A percentile compares a stretch with the other conserved stretches of the same genome.
phyloP scores from a whole-genome alignment of 2,888 invertebrate genomes.

The Latrodectus hesperus region DNA sequence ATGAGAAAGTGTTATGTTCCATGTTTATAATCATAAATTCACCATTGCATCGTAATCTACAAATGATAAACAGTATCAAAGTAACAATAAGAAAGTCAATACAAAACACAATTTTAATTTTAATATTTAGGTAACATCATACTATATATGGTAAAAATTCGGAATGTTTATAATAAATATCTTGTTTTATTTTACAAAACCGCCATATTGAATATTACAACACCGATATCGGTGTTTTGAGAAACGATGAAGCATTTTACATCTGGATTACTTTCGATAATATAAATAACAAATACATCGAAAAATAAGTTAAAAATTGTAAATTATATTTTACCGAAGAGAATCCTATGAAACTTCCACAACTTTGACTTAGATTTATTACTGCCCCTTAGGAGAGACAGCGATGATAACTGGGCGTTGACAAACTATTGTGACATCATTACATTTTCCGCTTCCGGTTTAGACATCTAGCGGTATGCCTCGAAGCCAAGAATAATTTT shows the following conservation, averaged over 20 bases:
- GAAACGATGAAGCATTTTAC: conserved; percentile 2
- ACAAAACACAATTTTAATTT: too few species aligned
- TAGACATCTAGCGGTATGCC: conserved; percentile 28
- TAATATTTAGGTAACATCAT: too few species aligned
- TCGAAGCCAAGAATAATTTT: too few species aligned
- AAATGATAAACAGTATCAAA: too few species aligned
- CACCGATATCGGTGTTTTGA: conserved; percentile 32
- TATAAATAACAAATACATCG: not conserved
- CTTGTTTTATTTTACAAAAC: conserved; percentile 38
- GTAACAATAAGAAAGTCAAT: too few species aligned
- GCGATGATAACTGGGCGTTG: conserved; percentile 66
- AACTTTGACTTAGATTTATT: conserved; percentile 43
- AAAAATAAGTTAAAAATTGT: conserved; percentile 9
- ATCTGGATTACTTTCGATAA: not conserved
- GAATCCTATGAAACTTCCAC: conserved; percentile 62
- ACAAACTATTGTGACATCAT: conserved; percentile 68
- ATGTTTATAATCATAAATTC: too few species aligned
- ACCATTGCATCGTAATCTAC: too few species aligned
- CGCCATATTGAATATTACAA: conserved; percentile 65
- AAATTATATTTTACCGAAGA: conserved; percentile 63
- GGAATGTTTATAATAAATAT: conserved; percentile 17
- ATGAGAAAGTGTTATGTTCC: too few species aligned
- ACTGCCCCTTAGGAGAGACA: conserved; percentile 54
- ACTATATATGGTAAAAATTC: too few species aligned
- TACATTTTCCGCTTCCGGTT: conserved; percentile 61